Evolutionary conservation across 1,140 invertebrate genomes (phyloP), one percentile per base, ranked within the genome.

Genomic region (Drosophila lowei): DNA sequence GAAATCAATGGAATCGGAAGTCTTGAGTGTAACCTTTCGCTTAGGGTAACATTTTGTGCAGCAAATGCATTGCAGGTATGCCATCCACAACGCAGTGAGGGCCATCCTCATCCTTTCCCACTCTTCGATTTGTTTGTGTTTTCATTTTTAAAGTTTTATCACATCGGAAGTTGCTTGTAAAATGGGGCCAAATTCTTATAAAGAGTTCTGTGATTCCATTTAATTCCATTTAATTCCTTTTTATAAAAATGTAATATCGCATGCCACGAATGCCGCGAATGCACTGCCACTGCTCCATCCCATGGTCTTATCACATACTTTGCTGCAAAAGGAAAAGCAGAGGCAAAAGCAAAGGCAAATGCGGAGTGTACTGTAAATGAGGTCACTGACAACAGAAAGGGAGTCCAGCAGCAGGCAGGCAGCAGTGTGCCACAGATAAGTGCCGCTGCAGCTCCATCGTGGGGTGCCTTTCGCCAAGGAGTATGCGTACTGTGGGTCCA

Each of bases 91-190:
- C 2, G 30, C 30, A 11, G 9, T 0, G 30, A 11, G 3, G 30
- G 30, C 8, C 9, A 11, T 38, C 9, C 9, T 11, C 34, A 38
- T 38, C 9, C 9, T 56, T 67, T 48, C 34, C 0, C 28, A 11
- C 8, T 11, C 13, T 52, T 47, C 42, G 23, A 66, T 66, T 42
- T 55, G 65, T 55, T 67, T 42, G 52, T 57, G 25, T 60, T 50
- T 38, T 30, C 13, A 38, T 38, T 38, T 13, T 11, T 34, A 11
- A 11, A 1, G 48, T 63, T 80, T 86, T 86, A 88, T 88, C 81
- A 79, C 78, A 86, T 81, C 81, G 83, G 81, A 88, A 88, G 83
- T 86, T 76, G 80, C 77, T 61, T 73, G 9, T 13, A 13, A 77
- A 85, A 84, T 75, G 81, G 46, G 81, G 81, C 61, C 83, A 85